Conservation (phyloP, 1,140 invertebrate genomes). For the Monochamus saltuarius region DNA sequence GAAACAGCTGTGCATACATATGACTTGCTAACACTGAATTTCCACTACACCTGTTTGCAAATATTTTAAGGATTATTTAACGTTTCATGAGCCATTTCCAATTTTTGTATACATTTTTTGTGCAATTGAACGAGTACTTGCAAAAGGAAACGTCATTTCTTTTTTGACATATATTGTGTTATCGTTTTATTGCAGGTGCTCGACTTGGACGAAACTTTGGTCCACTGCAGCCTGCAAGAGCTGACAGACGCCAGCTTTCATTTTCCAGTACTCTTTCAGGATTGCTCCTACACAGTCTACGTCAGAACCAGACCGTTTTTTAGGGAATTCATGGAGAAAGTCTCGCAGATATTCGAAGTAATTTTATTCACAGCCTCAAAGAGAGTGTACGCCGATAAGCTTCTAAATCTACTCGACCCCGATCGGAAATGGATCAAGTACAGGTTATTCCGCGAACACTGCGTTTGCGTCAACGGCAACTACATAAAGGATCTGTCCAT, state of each 20-base stretch:
- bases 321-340: slow-evolving; percentile 84
- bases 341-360: slow-evolving; percentile 90
- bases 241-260: slow-evolving; percentile 88
- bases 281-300: slow-evolving; percentile 74
- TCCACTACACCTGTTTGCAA: too few relatives aligned
- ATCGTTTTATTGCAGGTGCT: slow-evolving; percentile 56
- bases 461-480: slow-evolving; percentile 92
- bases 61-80: too few relatives aligned
- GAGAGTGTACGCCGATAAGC: slow-evolving; percentile 92
- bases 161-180: background rate
- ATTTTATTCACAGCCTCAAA: slow-evolving; percentile 96
- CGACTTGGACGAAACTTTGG: slow-evolving; percentile 86
- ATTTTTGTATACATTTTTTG: too few relatives aligned
- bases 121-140: too few relatives aligned
- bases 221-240: slow-evolving; percentile 93
- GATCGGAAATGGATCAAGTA: slow-evolving; percentile 87
- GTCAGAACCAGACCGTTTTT: slow-evolving; percentile 90
- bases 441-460: slow-evolving; percentile 92
- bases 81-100: too few relatives aligned
- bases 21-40: too few relatives aligned
- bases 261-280: slow-evolving; percentile 94
- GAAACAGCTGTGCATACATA: too few relatives aligned
- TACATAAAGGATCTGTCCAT: slow-evolving; percentile 96
- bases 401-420: slow-evolving; percentile 91
- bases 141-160: too few relatives aligned